Base-by-base conservation (phyloP, 1,140 invertebrate species). In the Drosophila auraria region DNA sequence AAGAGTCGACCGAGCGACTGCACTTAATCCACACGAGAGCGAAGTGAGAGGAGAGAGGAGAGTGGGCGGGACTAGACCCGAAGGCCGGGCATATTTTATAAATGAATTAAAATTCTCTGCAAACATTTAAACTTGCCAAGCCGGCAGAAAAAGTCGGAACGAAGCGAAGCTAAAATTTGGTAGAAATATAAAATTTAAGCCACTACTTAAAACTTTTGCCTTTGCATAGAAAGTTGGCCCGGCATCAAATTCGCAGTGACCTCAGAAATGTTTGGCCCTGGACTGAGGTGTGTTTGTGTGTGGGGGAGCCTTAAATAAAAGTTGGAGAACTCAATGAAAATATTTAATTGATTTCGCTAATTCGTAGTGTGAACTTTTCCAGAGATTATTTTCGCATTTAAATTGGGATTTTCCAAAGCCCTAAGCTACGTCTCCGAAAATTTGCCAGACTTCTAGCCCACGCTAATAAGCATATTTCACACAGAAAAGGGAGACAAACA, bases 151-250 rank as follows among this genome's bases (percentile, higher is more conserved):
- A 44, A 44, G 66, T 69, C 45, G 11, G 20, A 20, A 11, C 11
- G 51, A 14, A 23, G 36, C 30, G 15, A 11, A 25, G 33, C 30
- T 42, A 68, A 15, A 40, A 72, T 68, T 73, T 33, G 27, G 68
- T 60, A 61, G 68, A 53, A 73, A 73, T 73, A 63, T 79, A 71
- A 64, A 78, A 71, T 79, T 71, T 57, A 78, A 64, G 68, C 78
- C 69, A 80, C 66, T 50, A 80, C 78, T 80, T 80, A 61, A 80
- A 80, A 80, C 68, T 80, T 79, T 80, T 50, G 49, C 60, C 78
- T 73, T 58, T 44, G 30, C 45, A 51, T 73, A 17, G 27, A 80
- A 80, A 80, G 60, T 80, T 80, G 12, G 53, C 15, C 60, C 27
- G 57, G 45, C 65, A 53, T 56, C 54, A 62, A 70, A 53, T 47